Evolutionary conservation across 1,140 invertebrate species (phyloP), one percentile per base, ranked within the genome.

Genomic region (Anoplophora glabripennis): DNA sequence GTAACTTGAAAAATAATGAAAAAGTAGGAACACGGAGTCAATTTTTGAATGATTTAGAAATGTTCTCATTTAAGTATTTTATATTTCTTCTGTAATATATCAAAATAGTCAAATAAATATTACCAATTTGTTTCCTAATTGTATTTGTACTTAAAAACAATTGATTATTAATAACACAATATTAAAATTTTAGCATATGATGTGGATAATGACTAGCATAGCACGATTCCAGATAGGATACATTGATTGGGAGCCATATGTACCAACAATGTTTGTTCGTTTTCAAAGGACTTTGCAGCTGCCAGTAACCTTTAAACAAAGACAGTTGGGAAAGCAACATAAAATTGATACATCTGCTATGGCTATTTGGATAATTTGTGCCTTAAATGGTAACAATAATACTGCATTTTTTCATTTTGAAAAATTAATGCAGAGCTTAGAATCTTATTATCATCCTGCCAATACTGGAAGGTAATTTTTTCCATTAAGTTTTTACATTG

Each of bases 381-480:
- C 81, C 60, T 77, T 88, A 41, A 80, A 81, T 63, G 76, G 73
- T 40, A 77, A 78, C 9, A 76, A 79, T 35, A 77, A 81, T 41
- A 79, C 81, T 67, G 83, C 86, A 7, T 85, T 93, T 69, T 81
- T 83, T 37, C 85, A 94, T 74, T 77, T 96, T 18, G 83, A 86
- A 49, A 87, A 89, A 59, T 86, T 97, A 69, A 86, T 96, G 64
- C 88, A 87, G 65, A 86, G 89, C 0, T 76, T 95, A 1, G 89
- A 94, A 73, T 93, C 90, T 7, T 97, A 93, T 77, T 87, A 89
- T 68, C 90, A 97, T 78, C 91, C 92, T 48, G 93, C 93, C 0
- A 97, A 97, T 75, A 73, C 78, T 56, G 93, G 94, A 44, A 56
- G 66, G 70, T 69, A 65, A 36, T 33, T 52, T 41, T 38, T 28